phyloP scores from a whole-genome alignment of 2,113 vertebrate genomes.

The Aldabrachelys gigantea region DNA sequence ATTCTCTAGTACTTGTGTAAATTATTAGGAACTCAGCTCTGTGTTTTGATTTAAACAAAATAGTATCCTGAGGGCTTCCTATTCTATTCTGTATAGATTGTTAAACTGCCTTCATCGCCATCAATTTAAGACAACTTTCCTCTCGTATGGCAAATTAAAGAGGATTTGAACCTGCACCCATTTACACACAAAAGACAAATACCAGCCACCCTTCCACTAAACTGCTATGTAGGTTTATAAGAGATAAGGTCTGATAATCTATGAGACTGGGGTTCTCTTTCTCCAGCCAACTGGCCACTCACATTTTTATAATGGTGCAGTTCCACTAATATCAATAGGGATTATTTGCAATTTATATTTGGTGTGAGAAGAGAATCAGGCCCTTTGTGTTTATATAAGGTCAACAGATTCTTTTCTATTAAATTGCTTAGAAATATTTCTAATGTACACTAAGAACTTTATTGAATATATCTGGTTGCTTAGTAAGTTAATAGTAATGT shows the following conservation, averaged over 20 bases:
- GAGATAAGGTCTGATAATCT: background rate
- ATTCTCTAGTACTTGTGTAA: background rate
- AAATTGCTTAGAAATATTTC: background rate
- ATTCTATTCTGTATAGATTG: background rate
- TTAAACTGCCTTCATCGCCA: background rate
- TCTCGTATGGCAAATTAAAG: background rate
- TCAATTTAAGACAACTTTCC: background rate
- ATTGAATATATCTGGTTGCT: background rate
- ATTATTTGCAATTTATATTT: background rate
- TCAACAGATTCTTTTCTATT: too few relatives aligned
- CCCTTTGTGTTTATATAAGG: background rate
- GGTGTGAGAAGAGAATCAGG: background rate
- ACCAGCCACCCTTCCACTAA: background rate
- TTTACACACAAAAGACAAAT: background rate
- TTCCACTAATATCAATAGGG: background rate
- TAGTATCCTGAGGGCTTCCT: background rate
- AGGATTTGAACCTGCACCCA: background rate
- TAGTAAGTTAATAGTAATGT: background rate
- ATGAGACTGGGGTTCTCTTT: background rate
- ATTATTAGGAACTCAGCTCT: background rate
- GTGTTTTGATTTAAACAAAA: background rate
- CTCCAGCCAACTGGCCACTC: background rate
- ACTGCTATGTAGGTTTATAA: rapidly evolving
- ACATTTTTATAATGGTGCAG: background rate
- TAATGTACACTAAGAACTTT: too few relatives aligned